These are phyloP conservation scores for Ligdia adustata DNA, from an alignment of 2,888 invertebrate genomes.

Conservation along the genomic window DNA sequence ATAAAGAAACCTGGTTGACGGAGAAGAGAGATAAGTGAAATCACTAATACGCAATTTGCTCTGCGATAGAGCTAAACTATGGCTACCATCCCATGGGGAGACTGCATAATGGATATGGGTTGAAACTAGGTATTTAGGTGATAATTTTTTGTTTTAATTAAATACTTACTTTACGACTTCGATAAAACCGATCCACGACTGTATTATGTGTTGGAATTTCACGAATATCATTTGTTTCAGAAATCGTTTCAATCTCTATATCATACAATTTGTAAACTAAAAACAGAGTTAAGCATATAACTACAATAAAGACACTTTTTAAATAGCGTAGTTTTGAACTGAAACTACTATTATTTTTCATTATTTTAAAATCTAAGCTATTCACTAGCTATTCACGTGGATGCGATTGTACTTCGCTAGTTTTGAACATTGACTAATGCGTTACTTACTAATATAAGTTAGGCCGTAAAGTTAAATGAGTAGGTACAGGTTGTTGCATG, in stretches of 20 bases:
- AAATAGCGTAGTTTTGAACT: not conserved
- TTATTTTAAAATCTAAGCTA: not conserved
- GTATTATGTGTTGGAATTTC: not conserved
- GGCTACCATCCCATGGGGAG: too few species aligned
- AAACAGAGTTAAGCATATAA: not conserved
- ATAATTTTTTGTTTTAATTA: too few species aligned
- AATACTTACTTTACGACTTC: conserved; percentile 19
- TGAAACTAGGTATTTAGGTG: too few species aligned
- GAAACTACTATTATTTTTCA: not conserved
- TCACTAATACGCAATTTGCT: too few species aligned
- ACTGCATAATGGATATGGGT: too few species aligned
- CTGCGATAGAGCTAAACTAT: too few species aligned
- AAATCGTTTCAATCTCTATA: not conserved
- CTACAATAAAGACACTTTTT: not conserved
- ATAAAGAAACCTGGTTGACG: too few species aligned
- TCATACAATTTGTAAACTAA: not conserved
- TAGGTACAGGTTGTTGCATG: too few species aligned
- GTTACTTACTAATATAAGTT: too few species aligned
- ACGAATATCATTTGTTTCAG: not conserved
- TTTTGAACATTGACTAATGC: not conserved
- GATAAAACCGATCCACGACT: conserved; percentile 11
- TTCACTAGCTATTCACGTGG: not conserved
- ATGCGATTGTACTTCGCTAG: not conserved
- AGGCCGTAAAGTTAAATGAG: too few species aligned
- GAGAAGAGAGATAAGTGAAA: too few species aligned